Percentiles rank a stretch among this genome's conserved stretches.
These are phyloP conservation scores for Trinectes maculatus DNA, from an alignment of 2,113 vertebrate genomes.

Conservation along the genomic window DNA sequence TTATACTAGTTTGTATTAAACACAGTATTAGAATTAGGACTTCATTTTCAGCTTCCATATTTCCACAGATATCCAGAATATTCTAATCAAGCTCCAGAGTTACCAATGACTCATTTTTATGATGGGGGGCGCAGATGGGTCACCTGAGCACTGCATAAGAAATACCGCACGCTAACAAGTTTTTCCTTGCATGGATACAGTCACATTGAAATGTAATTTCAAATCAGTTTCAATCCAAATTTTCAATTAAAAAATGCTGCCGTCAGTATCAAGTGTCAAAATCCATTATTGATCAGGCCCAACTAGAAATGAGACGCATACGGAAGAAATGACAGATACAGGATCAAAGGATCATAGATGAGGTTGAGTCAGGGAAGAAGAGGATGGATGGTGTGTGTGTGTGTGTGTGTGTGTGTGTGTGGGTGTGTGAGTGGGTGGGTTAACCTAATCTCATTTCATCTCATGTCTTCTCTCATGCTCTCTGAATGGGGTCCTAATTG, in stretches of 20 bases:
- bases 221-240: not conserved
- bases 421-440: conserved; percentile 1
- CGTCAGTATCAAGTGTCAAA: conserved; percentile 12
- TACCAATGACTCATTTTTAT: not conserved
- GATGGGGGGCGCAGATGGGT: not conserved
- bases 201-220: not conserved
- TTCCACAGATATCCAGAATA: too few relatives aligned
- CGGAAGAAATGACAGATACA: conserved; percentile 11
- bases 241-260: not conserved
- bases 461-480: conserved; percentile 61
- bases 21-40: too few relatives aligned
- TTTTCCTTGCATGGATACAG: not conserved
- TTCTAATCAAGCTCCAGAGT: too few relatives aligned
- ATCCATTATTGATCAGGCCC: not conserved
- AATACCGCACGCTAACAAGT: not conserved
- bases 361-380: conserved; percentile 14
- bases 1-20: too few relatives aligned
- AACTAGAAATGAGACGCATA: not conserved
- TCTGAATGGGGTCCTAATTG: conserved; percentile 94
- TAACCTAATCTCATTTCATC: conserved; percentile 60
- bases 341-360: conserved; percentile 4
- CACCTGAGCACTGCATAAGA: not conserved
- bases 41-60: too few relatives aligned
- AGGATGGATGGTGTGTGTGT: not conserved
- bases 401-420: not conserved